A percentile compares a stretch with the other conserved stretches of the same genome.
Evolutionary conservation across 2,888 invertebrate genomes (phyloP).

Genomic region (Drosophila suboccidentalis): DNA sequence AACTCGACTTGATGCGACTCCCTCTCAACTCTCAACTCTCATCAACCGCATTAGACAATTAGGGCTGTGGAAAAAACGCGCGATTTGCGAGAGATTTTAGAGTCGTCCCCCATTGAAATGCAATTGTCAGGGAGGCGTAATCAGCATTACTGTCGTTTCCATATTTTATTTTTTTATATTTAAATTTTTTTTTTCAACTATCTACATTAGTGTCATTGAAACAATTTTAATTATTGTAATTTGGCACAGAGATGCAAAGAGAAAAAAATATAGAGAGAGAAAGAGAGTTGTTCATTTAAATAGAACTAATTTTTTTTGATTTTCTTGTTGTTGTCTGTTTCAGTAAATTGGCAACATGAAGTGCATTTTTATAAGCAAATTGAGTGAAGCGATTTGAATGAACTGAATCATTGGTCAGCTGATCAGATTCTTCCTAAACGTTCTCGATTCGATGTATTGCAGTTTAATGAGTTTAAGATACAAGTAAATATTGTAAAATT

Average conservation of each 20-base stretch:
- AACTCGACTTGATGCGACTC: not conserved
- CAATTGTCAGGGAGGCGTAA: constrained; percentile 16
- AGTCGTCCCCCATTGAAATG: constrained; percentile 22
- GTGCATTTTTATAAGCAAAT: not conserved
- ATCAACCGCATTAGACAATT: constrained; percentile 44
- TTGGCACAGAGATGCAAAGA: constrained; percentile 6
- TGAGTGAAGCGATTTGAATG: not conserved
- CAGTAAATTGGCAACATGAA: not conserved
- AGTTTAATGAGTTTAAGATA: not conserved
- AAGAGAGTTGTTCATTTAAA: not conserved
- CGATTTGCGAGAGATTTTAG: constrained; percentile 48
- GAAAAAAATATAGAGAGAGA: not conserved
- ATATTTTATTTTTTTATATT: constrained; percentile 16
- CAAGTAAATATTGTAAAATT: not conserved
- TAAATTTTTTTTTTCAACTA: constrained; percentile 9
- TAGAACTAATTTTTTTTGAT: not conserved
- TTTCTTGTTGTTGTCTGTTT: not conserved
- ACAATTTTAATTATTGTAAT: constrained; percentile 66
- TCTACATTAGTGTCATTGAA: constrained; percentile 41
- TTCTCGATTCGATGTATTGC: not conserved
- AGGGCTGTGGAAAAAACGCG: constrained; percentile 33
- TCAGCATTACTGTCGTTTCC: constrained; percentile 11
- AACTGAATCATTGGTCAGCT: not conserved
- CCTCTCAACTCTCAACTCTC: not conserved
- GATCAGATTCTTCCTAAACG: not conserved